Evolutionary conservation across 2,888 invertebrate species (phyloP), one percentile per base, ranked within the genome.

Genomic region (Drosophila seclusa): DNA sequence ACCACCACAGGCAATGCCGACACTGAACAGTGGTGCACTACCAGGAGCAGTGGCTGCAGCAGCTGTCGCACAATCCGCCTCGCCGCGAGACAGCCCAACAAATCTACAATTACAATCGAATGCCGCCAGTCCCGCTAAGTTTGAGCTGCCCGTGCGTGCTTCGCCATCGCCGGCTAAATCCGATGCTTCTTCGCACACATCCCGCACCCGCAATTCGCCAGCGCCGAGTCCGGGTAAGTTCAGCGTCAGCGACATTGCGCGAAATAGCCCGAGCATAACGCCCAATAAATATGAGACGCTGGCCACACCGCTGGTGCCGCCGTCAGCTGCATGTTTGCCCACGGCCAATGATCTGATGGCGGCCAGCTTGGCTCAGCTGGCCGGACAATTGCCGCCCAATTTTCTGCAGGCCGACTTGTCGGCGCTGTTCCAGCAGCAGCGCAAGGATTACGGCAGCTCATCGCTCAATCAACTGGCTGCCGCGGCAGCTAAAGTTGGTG

Each of bases 161-260:
- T 95, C 95, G 78, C 95, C 95, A 5, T 94, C 95, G 42, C 92
- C 95, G 60, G 94, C 95, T 0, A 94, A 94, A 55, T 94, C 95
- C 11, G 94, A 95, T 42, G 94, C 95, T 75, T 94, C 95, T 8
- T 95, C 95, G 2, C 91, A 91, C n/a, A 90, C 91, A 42, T 95
- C 94, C 77, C 94, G 95, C 3, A 94, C 94, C 2, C 93, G 94
- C 0, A 93, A 94, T 27, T 94, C 94, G 5, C 93, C 95, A 1
- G 93, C 94, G 1, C 94, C 95, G 6, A 93, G 93, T 72, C 92
- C 93, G 0, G 92, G 93, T 31, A 93, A 93, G 70, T 93, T 92
- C 50, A 92, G 92, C 57, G 91, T 92, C 18, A 93, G 92, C 77
- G 93, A 93, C 63, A 92, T 93, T 54, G 92, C 93, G 1, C 90